Base-by-base conservation (phyloP, 2,888 invertebrate genomes). In the Drosophila gaucha region DNA sequence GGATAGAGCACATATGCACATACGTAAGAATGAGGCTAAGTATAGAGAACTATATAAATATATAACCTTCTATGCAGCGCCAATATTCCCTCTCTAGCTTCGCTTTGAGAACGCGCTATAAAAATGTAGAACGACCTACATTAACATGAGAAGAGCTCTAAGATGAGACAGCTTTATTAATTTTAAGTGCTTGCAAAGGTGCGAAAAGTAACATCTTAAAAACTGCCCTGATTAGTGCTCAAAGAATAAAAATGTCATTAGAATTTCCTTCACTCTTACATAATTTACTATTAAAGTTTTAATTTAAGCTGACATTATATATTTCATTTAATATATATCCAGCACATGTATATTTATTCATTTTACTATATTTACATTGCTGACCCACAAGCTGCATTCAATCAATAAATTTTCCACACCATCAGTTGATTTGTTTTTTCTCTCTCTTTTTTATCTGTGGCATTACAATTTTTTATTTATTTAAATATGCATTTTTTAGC, bases 401-500 rank as follows among this genome's bases (percentile, higher is more conserved):
- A 63, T 62, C 47, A 47, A 59, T 46, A 31, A 18, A 41, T 60
- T 62, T 47, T n/a, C 9, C 39, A 47, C 22, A 12, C 9, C 16
- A 43, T 38, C 26, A 46, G 18, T 43, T 33, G 16, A 18, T 46
- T 30, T 16, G 33, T 44, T 36, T 31, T 26, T 38, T 9, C 2
- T n/a, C 3, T 14, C 16, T 12, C 14, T 24, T 28, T 26, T 44
- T 26, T 26, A 44, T 28, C 44, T 30, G 4, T 44, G 30, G 44
- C 28, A 6, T 44, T 9, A 3, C 10, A 35, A 9, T 10, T 18
- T 65, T 20, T 12, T 38, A 50, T 65, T 65, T 65, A 35, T 44
- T 56, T 49, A 44, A 55, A 54, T 56, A 50, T 33, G 6, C 28
- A 65, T 65, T 65, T 65, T 55, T 55, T 47, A 33, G 35, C 35